Evolutionary conservation across 1,140 invertebrate genomes (phyloP), one percentile per base, ranked within the genome.

Genomic region (Euwallacea similis): DNA sequence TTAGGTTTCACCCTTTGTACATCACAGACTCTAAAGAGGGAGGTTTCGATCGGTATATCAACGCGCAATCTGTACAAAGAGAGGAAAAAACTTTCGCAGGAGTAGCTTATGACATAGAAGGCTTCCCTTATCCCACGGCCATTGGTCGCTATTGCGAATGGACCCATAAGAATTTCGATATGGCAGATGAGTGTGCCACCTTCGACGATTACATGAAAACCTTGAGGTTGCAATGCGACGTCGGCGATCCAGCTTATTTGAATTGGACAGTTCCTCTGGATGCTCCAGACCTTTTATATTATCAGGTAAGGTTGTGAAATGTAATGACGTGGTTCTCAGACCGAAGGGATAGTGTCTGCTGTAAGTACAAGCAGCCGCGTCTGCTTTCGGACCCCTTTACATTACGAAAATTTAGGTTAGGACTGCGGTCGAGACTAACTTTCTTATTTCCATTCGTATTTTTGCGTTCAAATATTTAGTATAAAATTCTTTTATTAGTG

Each of bases 1-100:
- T 4, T 63, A 91, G 90, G 76, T 97, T 95, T 82, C 95, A 98
- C 84, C 96, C 96, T 10, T 90, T 98, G 77, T 98, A 98, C 82
- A 95, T 98, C 75, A 96, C 94, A 9, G 89, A 92, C 76, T 94
- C 89, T 33, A 82, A 85, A 0, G 91, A 94, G 79, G 95, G 95
- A 56, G 94, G 93, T 2, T 93, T 89, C 76, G 90, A 89, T 0
- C 91, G 94, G 80, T 90, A 90, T 11, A 50, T 50, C 9, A 50
- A 50, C 2, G 2, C 10, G 42, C 59, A 61, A 11, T 33, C 21
- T 4, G 1, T 33, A 33, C 59, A n/a, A 74, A 84, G 82, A 41
- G 85, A 87, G 42, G 73, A 78, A 63, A 73, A 69, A 60, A 86
- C 94, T 11, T 96, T 89, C 80, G 93, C 94, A 11, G 95, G 95